Evolutionary conservation across 2,888 invertebrate genomes (phyloP).

Genomic region (Alloplasta piceator): DNA sequence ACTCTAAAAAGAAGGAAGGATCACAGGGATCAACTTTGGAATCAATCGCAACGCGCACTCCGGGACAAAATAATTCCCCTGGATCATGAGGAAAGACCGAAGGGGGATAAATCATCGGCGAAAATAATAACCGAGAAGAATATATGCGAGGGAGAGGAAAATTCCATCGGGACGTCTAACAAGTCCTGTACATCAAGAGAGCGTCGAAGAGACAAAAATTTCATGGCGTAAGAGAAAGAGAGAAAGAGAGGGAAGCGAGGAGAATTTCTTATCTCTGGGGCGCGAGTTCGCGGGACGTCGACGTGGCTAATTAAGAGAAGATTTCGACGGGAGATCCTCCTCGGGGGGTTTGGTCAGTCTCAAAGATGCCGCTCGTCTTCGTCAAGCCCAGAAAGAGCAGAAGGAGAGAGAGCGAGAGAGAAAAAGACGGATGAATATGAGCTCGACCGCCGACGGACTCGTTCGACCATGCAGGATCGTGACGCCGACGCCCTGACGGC

Average conservation of each 20-base stretch:
- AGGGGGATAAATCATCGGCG: constrained; percentile 40
- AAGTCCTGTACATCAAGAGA: constrained; percentile 11
- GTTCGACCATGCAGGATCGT: constrained; percentile 59
- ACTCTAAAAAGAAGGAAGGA: not conserved
- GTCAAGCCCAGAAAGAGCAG: constrained; percentile 24
- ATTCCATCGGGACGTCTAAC: constrained; percentile 36
- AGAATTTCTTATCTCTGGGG: constrained; percentile 54
- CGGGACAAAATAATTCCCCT: not conserved
- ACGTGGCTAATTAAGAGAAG: constrained; percentile 68
- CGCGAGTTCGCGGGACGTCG: constrained; percentile 61
- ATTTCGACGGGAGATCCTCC: constrained; percentile 65
- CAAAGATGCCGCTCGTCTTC: constrained; percentile 62
- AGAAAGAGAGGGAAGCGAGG: constrained; percentile 10
- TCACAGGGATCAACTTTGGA: constrained; percentile 14
- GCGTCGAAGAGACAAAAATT: not conserved
- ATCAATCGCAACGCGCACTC: constrained; percentile 23
- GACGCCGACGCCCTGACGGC: constrained; percentile 63
- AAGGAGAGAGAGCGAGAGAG: constrained; percentile 20
- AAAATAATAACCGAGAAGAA: constrained; percentile 45
- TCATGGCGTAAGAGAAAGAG: not conserved
- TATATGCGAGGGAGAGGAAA: constrained; percentile 1
- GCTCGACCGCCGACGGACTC: constrained; percentile 48
- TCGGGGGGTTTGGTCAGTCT: constrained; percentile 63
- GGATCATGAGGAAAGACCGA: not conserved
- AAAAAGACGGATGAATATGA: constrained; percentile 18